Evolutionary conservation across 2,888 invertebrate genomes (phyloP), one percentile per base, ranked within the genome.

Genomic region (Calameuta filiformis): DNA sequence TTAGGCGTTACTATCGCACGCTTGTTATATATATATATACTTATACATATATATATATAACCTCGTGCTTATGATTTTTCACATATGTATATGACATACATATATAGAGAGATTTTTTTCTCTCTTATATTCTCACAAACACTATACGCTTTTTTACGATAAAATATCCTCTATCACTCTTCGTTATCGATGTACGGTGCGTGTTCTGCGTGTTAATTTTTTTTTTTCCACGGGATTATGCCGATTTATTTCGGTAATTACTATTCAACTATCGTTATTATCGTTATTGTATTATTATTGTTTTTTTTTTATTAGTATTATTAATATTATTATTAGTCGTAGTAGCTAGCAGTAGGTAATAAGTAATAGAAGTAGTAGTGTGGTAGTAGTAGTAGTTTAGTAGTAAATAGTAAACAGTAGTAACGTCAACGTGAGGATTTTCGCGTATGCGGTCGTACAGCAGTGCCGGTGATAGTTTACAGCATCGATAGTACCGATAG

Each of bases 151-250:
- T 23, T 56, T 56, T 9, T 69, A 37, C 76, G 76, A 71, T 71
- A 71, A 71, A 71, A 71, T 71, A 71, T 71, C 71, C 71, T 71
- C 71, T 71, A 71, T 71, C 71, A 71, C 71, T 71, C 33, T 71
- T 71, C 31, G 34, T 12, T 34, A 34, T 71, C 71, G 71, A 71
- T 71, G 71, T 71, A 71, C 71, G 33, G 71, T 71, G 71, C 71
- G 71, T 34, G 31, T 71, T 31, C 30, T 31, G 33, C 71, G 71
- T 31, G 71, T 31, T 71, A 31, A 71, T 71, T 23, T 15, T 33
- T 9, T 30, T 11, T 71, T 3, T 11, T 1, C 15, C 71, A 23
- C 71, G 33, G 4, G 71, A 30, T 71, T 31, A 34, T 71, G 9
- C 56, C 56, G 56, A 56, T 56, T 15, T 56, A 56, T 56, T 56